phyloP scores from a whole-genome alignment of 2,797 vertebrate genomes.

The Siniperca obscura region DNA sequence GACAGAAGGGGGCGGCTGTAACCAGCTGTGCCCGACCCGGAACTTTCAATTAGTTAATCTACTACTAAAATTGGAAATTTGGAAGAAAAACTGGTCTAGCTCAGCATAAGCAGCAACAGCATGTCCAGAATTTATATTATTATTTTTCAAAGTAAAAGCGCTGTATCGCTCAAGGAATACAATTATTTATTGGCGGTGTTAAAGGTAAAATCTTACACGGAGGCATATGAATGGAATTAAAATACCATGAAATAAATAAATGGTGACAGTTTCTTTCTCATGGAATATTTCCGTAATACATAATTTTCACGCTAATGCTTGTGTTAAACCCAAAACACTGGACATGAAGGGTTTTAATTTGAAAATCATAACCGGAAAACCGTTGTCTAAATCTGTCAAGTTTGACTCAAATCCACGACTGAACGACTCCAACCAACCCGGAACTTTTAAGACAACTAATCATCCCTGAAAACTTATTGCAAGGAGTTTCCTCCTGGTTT shows the following conservation, averaged over 20 bases:
- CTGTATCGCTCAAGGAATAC: fast-evolving
- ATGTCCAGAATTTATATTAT: fast-evolving
- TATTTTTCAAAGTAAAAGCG: conserved; percentile 57
- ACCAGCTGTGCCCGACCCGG: conserved; percentile 71
- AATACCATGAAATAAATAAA: neutral
- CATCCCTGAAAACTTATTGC: conserved; percentile 47
- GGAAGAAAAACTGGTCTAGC: neutral
- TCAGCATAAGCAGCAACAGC: neutral
- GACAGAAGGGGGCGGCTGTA: conserved; percentile 78
- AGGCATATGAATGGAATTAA: fast-evolving
- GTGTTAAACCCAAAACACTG: fast-evolving
- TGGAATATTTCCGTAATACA: neutral
- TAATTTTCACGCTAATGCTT: neutral
- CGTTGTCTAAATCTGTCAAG: fast-evolving
- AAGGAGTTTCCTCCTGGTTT: conserved; percentile 34
- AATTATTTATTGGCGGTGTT: fast-evolving
- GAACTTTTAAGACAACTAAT: conserved; percentile 81
- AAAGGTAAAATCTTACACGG: neutral
- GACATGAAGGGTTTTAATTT: conserved; percentile 32
- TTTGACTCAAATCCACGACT: conserved; percentile 20
- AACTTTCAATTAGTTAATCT: conserved; percentile 71
- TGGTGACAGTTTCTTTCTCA: fast-evolving
- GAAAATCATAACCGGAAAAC: conserved; percentile 40
- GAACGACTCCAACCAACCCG: conserved; percentile 81
- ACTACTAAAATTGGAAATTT: conserved; percentile 40